Base-by-base conservation (phyloP, 2,888 invertebrate species). In the Parelbella ahira region DNA sequence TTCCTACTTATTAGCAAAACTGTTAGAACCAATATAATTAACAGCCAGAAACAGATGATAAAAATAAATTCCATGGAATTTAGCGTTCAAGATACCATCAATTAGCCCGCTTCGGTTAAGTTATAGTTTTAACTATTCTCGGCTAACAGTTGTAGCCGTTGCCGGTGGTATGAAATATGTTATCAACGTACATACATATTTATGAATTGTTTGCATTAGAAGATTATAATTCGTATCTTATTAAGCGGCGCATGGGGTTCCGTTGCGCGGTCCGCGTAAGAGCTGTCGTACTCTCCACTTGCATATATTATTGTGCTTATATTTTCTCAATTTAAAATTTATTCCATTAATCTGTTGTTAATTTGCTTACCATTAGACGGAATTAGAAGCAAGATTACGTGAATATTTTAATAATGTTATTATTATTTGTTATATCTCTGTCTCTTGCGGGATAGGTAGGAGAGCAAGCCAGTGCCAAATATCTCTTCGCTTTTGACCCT, bases 131-230 rank as follows among this genome's bases (percentile, higher is more conserved):
- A 33, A 13, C 21, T 15, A 30, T 24, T 30, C 30, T 30, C 30
- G n/a, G n/a, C n/a, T n/a, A 30, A 15, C 21, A 30, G 8, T 24
- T 24, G 23, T 13, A 18, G 19, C 38, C 25, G 32, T 39, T 39
- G 20, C 32, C 1, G 11, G 19, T 19, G 9, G 20, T 23, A 30
- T 25, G 39, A 39, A 24, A 12, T 32, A 25, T 33, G 13, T 27
- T 32, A 39, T 39, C 39, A 15, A 3, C n/a, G n/a, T 32, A n/a
- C 25, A 33, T 41, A 32, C 19, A 41, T 41, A 41, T 41, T 41
- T 41, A 41, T 41, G 39, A 41, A 27, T 27, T 41, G 30, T 41
- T 33, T 33, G 30, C 39, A 41, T 33, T 41, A 20, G 13, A 20
- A n/a, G 33, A 41, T 27, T 27, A 19, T 41, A 41, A 33, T 27